phyloP scores from a whole-genome alignment of 2,888 invertebrate genomes.

The Anthrax anthrax region DNA sequence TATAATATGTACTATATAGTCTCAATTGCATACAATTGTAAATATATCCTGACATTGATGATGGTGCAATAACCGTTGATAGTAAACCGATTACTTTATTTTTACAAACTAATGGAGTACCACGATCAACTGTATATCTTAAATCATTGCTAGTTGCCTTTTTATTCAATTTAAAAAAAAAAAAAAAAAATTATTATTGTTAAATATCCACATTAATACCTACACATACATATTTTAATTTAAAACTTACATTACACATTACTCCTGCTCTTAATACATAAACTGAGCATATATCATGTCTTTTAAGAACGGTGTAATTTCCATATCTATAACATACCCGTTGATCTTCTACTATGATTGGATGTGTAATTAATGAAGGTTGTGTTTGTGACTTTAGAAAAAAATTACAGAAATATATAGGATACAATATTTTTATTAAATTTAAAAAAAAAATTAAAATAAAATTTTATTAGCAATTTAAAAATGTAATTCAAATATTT shows the following conservation, averaged over 20 bases:
- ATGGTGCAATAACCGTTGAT: constrained; percentile 5
- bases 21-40: neutral
- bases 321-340: constrained; percentile 11
- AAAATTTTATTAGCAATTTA: too few relatives aligned
- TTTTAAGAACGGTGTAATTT: constrained; percentile 6
- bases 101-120: constrained; percentile 10
- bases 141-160: neutral
- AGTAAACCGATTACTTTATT: constrained; percentile 8
- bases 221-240: too few relatives aligned
- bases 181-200: neutral
- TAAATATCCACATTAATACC: too few relatives aligned
- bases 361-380: neutral
- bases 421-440: too few relatives aligned
- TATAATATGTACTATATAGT: constrained; percentile 7
- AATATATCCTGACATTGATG: neutral
- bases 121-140: constrained; percentile 5
- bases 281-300: constrained; percentile 16
- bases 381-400: neutral
- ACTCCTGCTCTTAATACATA: constrained; percentile 13
- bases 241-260: constrained; percentile 15
- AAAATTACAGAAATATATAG: too few relatives aligned
- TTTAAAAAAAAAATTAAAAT: too few relatives aligned
- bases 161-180: neutral
- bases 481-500: too few relatives aligned
- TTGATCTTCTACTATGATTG: constrained; percentile 4